Evolutionary conservation across 2,888 invertebrate genomes (phyloP), one percentile per base, ranked within the genome.

Genomic region (Oscheius myriophilus): DNA sequence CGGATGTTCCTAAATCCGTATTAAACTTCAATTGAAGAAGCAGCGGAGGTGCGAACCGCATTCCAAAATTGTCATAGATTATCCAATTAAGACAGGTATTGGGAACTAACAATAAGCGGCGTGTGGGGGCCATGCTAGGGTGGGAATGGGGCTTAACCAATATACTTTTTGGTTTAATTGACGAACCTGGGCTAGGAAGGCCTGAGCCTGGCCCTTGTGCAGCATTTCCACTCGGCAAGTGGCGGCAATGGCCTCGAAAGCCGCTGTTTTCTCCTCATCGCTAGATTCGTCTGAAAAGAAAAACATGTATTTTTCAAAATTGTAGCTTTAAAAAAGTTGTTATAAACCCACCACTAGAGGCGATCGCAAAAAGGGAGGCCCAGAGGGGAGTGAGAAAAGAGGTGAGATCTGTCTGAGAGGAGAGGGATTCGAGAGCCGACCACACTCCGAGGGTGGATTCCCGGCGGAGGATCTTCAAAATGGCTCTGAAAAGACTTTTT

Each of bases 361-460:
- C 45, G 46, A 75, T 66, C 16, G 67, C 65, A 21, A 82, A 70
- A 4, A 83, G 63, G 11, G 82, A 69, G 6, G 58, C 63, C 79
- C 78, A 80, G 21, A 82, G 71, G 0, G 76, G 75, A 12, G 57
- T 55, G 39, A 82, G 65, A 66, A 82, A 80, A 0, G 52, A 43
- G 16, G 67, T 57, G 14, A 84, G 25, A 55, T 82, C 82, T 25
- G 70, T 73, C 12, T 67, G 53, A 21, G 54, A 16, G 45, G 59
- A 52, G 18, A 68, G 26, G 11, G 69, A 54, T 9, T 43, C 42
- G 7, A 82, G 41, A n/a, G 51, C 64, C 2, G 49, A 45, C 26
- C 69, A 61, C 14, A 80, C 52, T 18, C 58, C 53, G n/a, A 73
- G 57, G 16, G 61, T 58, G 41, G 76, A 73, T 12, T 67, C 57